Conservation (phyloP, 2,797 vertebrate species). For the Argyrosomus regius region DNA sequence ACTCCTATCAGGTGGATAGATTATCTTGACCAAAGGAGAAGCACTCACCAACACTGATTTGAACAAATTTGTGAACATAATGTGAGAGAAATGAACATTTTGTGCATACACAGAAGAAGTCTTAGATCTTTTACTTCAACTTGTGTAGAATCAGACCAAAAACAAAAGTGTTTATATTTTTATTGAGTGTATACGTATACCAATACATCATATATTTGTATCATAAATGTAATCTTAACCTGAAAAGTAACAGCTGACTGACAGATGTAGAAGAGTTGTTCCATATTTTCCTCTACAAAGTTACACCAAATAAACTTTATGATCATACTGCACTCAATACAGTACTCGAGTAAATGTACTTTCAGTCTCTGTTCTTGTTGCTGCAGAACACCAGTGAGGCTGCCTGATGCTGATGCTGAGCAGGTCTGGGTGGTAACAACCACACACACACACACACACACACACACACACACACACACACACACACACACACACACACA, state of each 20-base stretch:
- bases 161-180: too few relatives aligned
- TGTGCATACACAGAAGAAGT: too few relatives aligned
- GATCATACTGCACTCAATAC: not conserved
- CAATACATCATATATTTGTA: not conserved
- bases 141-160: too few relatives aligned
- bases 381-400: constrained; percentile 7
- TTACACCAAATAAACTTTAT: not conserved
- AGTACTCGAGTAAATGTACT: not conserved
- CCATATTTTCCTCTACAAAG: not conserved
- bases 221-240: not conserved
- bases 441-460: constrained; percentile 20
- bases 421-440: constrained; percentile 37
- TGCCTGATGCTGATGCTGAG: constrained; percentile 20
- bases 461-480: not conserved
- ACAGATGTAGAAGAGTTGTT: not conserved
- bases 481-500: constrained; percentile 19
- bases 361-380: constrained; percentile 23
- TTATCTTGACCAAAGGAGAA: too few relatives aligned
- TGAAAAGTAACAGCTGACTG: not conserved
- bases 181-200: too few relatives aligned
- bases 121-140: too few relatives aligned
- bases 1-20: too few relatives aligned
- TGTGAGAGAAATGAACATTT: too few relatives aligned
- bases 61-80: too few relatives aligned
- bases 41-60: too few relatives aligned